Conservation (phyloP, 2,797 vertebrate species). For the Sardinella longiceps region DNA sequence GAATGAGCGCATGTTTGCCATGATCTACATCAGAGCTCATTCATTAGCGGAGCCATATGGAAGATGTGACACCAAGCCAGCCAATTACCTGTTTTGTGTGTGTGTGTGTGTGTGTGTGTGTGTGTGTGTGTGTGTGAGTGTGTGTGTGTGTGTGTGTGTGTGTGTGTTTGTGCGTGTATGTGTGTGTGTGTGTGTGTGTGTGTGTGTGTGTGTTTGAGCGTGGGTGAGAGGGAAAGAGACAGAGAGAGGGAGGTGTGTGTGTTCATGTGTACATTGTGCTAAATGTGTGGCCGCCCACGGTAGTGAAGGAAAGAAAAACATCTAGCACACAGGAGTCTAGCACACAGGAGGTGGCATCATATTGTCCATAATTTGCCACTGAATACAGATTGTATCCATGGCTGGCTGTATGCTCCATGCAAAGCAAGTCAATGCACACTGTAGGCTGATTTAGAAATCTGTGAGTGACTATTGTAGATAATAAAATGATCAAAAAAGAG, state of each 20-base stretch:
- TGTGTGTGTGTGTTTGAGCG: neutral
- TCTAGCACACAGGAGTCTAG: neutral
- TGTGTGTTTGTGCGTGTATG: neutral
- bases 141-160: neutral
- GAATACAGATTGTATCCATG: neutral
- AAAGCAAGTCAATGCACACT: neutral
- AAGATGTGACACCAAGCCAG: conserved; percentile 15
- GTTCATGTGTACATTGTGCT: neutral
- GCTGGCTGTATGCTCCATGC: neutral
- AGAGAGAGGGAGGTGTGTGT: neutral
- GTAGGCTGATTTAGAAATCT: neutral
- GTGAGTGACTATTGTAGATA: neutral
- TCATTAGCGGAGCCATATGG: conserved; percentile 13
- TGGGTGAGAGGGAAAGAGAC: neutral
- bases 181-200: neutral
- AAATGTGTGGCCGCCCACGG: neutral
- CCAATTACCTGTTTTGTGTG: conserved; percentile 14
- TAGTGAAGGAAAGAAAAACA: neutral
- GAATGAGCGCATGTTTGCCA: neutral
- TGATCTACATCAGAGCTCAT: conserved; percentile 11
- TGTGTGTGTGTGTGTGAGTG: neutral
- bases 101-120: neutral
- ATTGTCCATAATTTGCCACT: neutral
- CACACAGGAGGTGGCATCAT: neutral
- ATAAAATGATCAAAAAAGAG: neutral